These are phyloP conservation scores for Antechinus flavipes DNA, from an alignment of 2,113 vertebrate species.

Conservation along the genomic window DNA sequence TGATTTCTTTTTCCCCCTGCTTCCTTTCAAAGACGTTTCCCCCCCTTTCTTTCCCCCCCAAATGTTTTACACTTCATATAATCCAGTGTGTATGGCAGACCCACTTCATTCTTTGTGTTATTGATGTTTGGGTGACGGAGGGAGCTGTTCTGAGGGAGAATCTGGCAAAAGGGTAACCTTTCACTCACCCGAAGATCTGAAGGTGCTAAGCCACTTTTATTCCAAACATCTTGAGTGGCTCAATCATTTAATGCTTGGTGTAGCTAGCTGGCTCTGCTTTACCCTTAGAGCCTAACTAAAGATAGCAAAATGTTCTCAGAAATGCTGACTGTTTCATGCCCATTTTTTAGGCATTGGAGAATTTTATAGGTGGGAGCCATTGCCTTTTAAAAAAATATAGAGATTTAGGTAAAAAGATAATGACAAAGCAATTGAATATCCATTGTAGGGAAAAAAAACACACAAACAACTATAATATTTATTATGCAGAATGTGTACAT, in stretches of 20 bases:
- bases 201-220: slow-evolving; percentile 74
- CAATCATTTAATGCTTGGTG: slow-evolving; percentile 41
- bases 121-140: slow-evolving; percentile 86
- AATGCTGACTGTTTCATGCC: not conserved
- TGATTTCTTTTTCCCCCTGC: slow-evolving; percentile 88
- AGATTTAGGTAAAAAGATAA: slow-evolving; percentile 39
- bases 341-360: slow-evolving; percentile 16
- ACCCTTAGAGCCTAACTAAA: slow-evolving; percentile 45
- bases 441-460: not conserved
- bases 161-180: slow-evolving; percentile 87
- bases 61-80: slow-evolving; percentile 99
- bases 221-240: slow-evolving; percentile 62
- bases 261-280: slow-evolving; percentile 50
- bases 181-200: slow-evolving; percentile 85
- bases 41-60: slow-evolving; percentile 64
- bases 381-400: slow-evolving; percentile 32
- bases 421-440: slow-evolving; percentile 1
- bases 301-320: not conserved
- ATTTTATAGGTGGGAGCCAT: not conserved
- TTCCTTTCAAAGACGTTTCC: slow-evolving; percentile 92
- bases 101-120: slow-evolving; percentile 88
- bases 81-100: slow-evolving; percentile 89
- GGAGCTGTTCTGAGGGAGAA: slow-evolving; percentile 84
- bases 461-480: not conserved
- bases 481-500: not conserved